Evolutionary conservation across 64 coral and sea anemone species (phyloP).

Genomic region (Montipora sp.): DNA sequence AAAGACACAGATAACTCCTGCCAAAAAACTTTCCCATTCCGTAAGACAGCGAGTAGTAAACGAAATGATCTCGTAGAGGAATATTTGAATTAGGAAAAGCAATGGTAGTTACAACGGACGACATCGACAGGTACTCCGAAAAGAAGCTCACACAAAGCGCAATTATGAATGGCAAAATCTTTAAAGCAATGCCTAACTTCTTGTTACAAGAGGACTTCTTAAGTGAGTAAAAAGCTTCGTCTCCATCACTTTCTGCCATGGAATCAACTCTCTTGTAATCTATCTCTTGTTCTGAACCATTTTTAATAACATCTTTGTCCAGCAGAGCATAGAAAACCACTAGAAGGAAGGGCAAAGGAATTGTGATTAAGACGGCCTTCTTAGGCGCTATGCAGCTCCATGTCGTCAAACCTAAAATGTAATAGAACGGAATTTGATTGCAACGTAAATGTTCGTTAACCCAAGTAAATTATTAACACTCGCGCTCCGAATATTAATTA

Average conservation of each 20-base stretch:
- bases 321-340: slow-evolving; percentile 81
- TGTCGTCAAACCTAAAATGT: slow-evolving; percentile 67
- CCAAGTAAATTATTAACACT: no score
- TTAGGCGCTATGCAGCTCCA: slow-evolving; percentile 80
- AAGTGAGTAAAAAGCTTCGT: background rate
- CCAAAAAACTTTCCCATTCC: slow-evolving; percentile 84
- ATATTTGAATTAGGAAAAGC: slow-evolving; percentile 64
- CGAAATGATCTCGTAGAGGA: slow-evolving; percentile 73
- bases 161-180: slow-evolving; percentile 69
- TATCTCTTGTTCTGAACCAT: slow-evolving; percentile 7
- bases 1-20: slow-evolving; percentile 68
- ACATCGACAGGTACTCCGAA: slow-evolving; percentile 64
- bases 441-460: no score
- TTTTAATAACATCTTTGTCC: slow-evolving; percentile 64
- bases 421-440: background rate
- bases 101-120: slow-evolving; percentile 76
- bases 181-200: slow-evolving; percentile 36
- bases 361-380: slow-evolving; percentile 78
- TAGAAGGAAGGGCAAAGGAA: slow-evolving; percentile 59
- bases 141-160: slow-evolving; percentile 69
- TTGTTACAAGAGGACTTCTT: slow-evolving; percentile 6
- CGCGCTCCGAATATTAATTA: no score
- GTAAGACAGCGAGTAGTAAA: slow-evolving; percentile 70
- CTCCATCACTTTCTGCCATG: background rate
- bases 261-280: slow-evolving; percentile 22